Base-by-base conservation (phyloP, 2,888 invertebrate species). In the Gasteruption jaculator region DNA sequence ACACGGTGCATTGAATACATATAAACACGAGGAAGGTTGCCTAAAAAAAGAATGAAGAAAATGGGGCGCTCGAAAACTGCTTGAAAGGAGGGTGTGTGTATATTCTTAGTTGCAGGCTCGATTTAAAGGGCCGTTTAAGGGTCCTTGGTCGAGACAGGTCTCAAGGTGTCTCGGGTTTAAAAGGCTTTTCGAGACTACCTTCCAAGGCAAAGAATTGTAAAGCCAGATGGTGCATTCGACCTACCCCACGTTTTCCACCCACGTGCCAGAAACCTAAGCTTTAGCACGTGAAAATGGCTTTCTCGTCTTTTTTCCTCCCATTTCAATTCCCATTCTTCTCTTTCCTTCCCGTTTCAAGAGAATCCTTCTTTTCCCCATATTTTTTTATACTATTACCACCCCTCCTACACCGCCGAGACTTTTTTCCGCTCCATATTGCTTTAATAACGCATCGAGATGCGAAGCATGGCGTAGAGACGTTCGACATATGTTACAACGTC, bases 131-230 rank as follows among this genome's bases (percentile, higher is more conserved):
- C 56, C 53, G 49, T 50, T 58, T 45, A 49, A 61, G 63, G 62
- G 61, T 60, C 58, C 63, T 61, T 57, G 62, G 58, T 49, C 49
- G 44, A 52, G 57, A 60, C 65, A 66, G 63, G 66, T 63, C 64
- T 65, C 60, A 65, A 66, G 66, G 65, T 66, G 54, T 57, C 62
- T 58, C 49, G 43, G 53, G 59, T 54, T 65, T 63, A 66, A 66
- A 65, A 63, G 57, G 32, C 16, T 32, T 15, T 16, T 6, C 32
- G 10, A n/a, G n/a, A n/a, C n/a, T n/a, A n/a, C n/a, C n/a, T n/a
- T n/a, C n/a, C n/a, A n/a, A n/a, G n/a, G n/a, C n/a, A n/a, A n/a
- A n/a, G n/a, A n/a, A n/a, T n/a, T n/a, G 35, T 29, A 37, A 48
- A 53, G 43, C 53, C 63, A 63, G 61, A 61, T 63, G 63, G 64